Evolutionary conservation across 2,797 vertebrate genomes (phyloP).

Genomic region (Bovichtus diacanthus): DNA sequence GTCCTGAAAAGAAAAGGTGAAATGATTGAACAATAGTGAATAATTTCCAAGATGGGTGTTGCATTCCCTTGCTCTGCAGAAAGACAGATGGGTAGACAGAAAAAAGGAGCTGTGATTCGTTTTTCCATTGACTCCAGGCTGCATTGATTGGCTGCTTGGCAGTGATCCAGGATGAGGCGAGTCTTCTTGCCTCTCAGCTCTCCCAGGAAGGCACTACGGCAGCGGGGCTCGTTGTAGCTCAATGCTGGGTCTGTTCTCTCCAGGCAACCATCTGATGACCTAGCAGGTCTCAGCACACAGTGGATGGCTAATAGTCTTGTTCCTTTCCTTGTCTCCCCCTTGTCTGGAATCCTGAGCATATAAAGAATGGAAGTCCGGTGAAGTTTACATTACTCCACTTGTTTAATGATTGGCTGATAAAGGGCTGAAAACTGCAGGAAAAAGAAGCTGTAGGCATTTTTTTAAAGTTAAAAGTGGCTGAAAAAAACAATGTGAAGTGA

Average conservation of each 20-base stretch:
- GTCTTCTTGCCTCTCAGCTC: slow-evolving; percentile 68
- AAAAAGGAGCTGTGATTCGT: slow-evolving; percentile 59
- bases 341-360: neutral
- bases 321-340: neutral
- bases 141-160: slow-evolving; percentile 84
- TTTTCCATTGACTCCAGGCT: slow-evolving; percentile 80
- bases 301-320: slow-evolving; percentile 10
- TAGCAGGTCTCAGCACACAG: slow-evolving; percentile 37
- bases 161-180: slow-evolving; percentile 74
- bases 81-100: slow-evolving; percentile 41
- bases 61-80: slow-evolving; percentile 69
- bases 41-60: slow-evolving; percentile 70
- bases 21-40: slow-evolving; percentile 26
- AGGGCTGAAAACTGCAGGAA: neutral
- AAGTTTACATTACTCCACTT: neutral
- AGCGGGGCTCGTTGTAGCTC: slow-evolving; percentile 68
- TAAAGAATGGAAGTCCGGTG: neutral
- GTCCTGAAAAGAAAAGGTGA: slow-evolving; percentile 26
- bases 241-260: slow-evolving; percentile 78
- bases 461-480: slow-evolving; percentile 2
- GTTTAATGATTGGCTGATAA: slow-evolving; percentile 2
- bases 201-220: slow-evolving; percentile 69
- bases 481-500: slow-evolving; percentile 13
- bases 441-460: neutral
- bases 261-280: slow-evolving; percentile 82